Evolutionary conservation across 2,113 vertebrate genomes (phyloP).

Genomic region (Boulengeromyrus knoepffleri): DNA sequence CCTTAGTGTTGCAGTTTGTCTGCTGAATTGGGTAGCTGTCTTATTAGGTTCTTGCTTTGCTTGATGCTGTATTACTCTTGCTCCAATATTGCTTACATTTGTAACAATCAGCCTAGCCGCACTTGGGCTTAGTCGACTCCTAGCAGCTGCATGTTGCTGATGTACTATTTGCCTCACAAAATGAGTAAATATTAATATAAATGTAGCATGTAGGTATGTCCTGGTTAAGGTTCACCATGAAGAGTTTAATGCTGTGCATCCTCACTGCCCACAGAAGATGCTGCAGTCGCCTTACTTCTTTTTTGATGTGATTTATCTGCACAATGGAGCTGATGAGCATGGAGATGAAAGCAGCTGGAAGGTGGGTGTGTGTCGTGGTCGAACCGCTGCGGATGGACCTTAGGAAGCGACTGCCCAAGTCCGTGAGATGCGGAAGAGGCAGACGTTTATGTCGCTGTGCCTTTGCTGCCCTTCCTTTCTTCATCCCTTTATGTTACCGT

Average conservation of each 20-base stretch:
- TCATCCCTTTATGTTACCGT: background rate
- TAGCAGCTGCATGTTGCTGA: background rate
- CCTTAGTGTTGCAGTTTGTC: background rate
- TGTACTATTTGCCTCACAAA: background rate
- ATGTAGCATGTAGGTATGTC: background rate
- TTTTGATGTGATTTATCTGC: slow-evolving; percentile 80
- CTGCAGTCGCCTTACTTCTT: slow-evolving; percentile 90
- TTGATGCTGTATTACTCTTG: background rate
- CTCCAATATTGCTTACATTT: background rate
- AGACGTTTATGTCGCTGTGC: background rate
- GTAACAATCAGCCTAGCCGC: background rate
- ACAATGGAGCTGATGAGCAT: slow-evolving; percentile 77
- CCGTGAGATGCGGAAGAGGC: background rate
- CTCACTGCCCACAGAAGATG: slow-evolving; percentile 72
- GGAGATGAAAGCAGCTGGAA: slow-evolving; percentile 79
- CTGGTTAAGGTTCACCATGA: background rate
- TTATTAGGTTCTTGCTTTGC: background rate
- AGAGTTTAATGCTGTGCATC: background rate
- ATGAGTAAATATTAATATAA: background rate
- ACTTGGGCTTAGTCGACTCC: background rate
- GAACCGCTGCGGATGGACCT: background rate
- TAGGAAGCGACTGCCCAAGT: background rate
- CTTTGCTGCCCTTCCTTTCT: background rate
- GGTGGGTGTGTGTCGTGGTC: slow-evolving; percentile 51
- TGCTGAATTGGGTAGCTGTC: background rate